Base-by-base conservation (phyloP, 2,113 vertebrate genomes). In the Drymodes brunneopygia region DNA sequence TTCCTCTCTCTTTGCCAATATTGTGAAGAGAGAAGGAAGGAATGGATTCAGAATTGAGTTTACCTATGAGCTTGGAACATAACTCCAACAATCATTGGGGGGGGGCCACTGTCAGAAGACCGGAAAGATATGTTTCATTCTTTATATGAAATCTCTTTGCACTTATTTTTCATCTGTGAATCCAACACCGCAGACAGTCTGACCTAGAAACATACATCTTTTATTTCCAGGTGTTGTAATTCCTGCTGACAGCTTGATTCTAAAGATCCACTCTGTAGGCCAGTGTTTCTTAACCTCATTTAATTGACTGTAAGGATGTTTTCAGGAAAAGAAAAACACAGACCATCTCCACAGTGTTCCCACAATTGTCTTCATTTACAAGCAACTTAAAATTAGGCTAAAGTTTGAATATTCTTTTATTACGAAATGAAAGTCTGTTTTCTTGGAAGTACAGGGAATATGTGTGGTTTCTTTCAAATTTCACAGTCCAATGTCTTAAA, bases 311-410 rank as follows among this genome's bases (percentile, higher is more conserved):
- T 72, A 56, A 90, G 53, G 35, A 80, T 65, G 50, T 40, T 95
- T 91, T 91, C 56, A 85, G 57, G 71, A 35, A 48, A 88, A 86
- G 62, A 73, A 58, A 1, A 5, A 13, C 78, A 81, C 66, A 80
- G 50, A 90, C 25, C 25, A 27, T 85, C 57, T 87, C 81, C 65
- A 69, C 36, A 94, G 45, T 42, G 33, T 90, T 93, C 85, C 79
- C 92, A 93, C 82, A 90, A 94, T 90, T 95, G 85, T 96, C 58
- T 80, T 86, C 19, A 88, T 90, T 94, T 94, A 93, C 58, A 87
- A 69, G 78, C 62, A 87, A 53, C n/a, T 79, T 45, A 93, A 94
- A 94, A 91, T 88, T 77, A 86, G 54, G 36, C 25, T 88, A 35
- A 92, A 88, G 28, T 92, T 94, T 81, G 47, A 92, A 61, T 61